Evolutionary conservation across 2,797 vertebrate genomes (phyloP), one percentile per base, ranked within the genome.

Genomic region (Eulemur albifrons): DNA sequence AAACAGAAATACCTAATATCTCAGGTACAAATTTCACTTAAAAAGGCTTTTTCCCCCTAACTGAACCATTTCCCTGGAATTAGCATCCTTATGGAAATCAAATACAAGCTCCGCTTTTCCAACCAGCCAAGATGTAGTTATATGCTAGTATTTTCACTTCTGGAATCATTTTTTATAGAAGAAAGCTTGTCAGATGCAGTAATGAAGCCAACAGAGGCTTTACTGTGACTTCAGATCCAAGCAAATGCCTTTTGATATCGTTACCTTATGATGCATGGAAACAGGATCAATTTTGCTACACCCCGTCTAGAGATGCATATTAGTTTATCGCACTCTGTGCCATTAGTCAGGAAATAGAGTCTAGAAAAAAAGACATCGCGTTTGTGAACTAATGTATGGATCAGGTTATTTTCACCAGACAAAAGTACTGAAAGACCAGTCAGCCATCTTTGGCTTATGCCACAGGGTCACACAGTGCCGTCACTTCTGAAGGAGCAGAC

Each of bases 1-100:
- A 86, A 93, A 63, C 27, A 63, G 7, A 87, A 50, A 27, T 59
- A 45, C 27, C 43, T 38, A 21, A 63, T 72, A 17, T n/a, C 81
- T 75, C 38, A 52, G 5, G 82, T 61, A 17, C 70, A 70, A 89
- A 91, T 80, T 72, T 65, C 43, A 75, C 43, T 77, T 43, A 77
- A 76, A 38, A 48, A 65, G 32, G 35, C 10, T 25, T 72, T 38
- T 18, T 54, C 54, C 50, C 40, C 21, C 45, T 20, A 50, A 61
- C 32, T 20, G 40, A 95, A 79, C 52, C 12, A 48, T 88, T 90
- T 93, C 84, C 27, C 38, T 50, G 45, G 15, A 86, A 95, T 86
- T 63, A 81, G 67, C 35, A 57, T 65, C 14, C 57, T 93, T 59
- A 45, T 77, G 25, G 11, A 96, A 95, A 95, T 93, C 70, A 94